Percentiles rank a stretch among this genome's conserved stretches.
phyloP scores from a whole-genome alignment of 2,888 invertebrate genomes.

The Xestia c-nigrum region DNA sequence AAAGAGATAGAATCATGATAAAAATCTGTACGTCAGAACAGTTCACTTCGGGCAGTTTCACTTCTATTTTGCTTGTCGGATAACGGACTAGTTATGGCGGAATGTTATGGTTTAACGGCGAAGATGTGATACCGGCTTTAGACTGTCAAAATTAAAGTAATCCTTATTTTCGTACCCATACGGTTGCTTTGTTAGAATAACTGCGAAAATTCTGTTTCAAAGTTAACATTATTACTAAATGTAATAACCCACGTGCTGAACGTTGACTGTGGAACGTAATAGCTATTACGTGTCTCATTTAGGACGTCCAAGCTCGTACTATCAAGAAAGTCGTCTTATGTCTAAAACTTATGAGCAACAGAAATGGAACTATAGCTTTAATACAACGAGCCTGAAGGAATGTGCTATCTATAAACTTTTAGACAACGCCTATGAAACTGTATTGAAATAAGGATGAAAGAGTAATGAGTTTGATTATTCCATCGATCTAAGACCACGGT shows the following conservation, averaged over 20 bases:
- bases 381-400: not conserved
- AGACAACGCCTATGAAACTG: not conserved
- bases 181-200: no score
- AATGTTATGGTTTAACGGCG: no score
- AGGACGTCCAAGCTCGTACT: not conserved
- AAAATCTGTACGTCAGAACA: no score
- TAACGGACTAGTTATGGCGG: no score
- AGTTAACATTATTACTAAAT: not conserved
- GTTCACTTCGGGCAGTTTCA: no score
- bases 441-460: not conserved
- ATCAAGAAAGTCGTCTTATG: not conserved
- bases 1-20: no score
- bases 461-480: not conserved
- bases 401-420: not conserved
- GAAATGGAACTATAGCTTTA: not conserved
- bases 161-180: no score
- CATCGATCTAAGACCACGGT: not conserved
- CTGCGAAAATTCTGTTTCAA: no score
- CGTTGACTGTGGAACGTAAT: not conserved
- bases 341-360: not conserved
- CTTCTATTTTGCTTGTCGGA: no score
- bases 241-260: not conserved
- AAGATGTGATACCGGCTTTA: no score
- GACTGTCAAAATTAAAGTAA: no score
- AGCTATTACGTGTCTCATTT: not conserved